These are phyloP conservation scores for Neuroscelio doddi DNA, from an alignment of 2,888 invertebrate genomes.

Conservation along the genomic window DNA sequence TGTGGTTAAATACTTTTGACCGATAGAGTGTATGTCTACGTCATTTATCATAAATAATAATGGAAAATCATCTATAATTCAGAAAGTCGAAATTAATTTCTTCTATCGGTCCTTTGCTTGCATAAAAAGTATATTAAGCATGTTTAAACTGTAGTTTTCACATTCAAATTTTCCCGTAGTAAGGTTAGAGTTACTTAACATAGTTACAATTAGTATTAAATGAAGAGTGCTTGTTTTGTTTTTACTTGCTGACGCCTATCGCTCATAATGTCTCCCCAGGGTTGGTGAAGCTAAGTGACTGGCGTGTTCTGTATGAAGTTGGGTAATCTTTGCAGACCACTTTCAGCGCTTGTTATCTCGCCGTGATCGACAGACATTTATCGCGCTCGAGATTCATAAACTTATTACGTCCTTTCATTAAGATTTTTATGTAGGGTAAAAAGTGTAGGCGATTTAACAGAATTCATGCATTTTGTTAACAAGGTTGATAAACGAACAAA, in stretches of 20 bases:
- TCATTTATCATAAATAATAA: too few relatives aligned
- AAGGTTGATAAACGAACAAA: too few relatives aligned
- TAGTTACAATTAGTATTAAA: background rate
- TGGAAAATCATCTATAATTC: too few relatives aligned
- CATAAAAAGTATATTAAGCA: too few relatives aligned
- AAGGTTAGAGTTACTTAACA: background rate
- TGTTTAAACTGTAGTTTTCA: too few relatives aligned
- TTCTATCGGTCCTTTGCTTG: too few relatives aligned
- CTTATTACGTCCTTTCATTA: slow-evolving; percentile 3
- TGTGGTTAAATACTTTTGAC: too few relatives aligned
- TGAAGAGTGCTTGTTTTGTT: background rate
- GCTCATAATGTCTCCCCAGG: slow-evolving; percentile 28
- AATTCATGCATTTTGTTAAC: too few relatives aligned
- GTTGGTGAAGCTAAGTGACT: slow-evolving; percentile 7
- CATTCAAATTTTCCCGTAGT: background rate
- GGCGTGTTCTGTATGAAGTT: background rate
- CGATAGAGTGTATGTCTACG: too few relatives aligned
- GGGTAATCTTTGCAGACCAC: slow-evolving; percentile 5
- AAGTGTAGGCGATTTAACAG: too few relatives aligned
- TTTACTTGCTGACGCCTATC: slow-evolving; percentile 48
- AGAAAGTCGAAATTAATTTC: too few relatives aligned
- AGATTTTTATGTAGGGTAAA: background rate
- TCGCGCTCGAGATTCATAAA: slow-evolving; percentile 6
- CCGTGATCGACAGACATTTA: slow-evolving; percentile 2
- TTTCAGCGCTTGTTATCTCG: slow-evolving; percentile 5